Base-by-base conservation (phyloP, 1,140 invertebrate genomes). In the Apis cerana region DNA sequence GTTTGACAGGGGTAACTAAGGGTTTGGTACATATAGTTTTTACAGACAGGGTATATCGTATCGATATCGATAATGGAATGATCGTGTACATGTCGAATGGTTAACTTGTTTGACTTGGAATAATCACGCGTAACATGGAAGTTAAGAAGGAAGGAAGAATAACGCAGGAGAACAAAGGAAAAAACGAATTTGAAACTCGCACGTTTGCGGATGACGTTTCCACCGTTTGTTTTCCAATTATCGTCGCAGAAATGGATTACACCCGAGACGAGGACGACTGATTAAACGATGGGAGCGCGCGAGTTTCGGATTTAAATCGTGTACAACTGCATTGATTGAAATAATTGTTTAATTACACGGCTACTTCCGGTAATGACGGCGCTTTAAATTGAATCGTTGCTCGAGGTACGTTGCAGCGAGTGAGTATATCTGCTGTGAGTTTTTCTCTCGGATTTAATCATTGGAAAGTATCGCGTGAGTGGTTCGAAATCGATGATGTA, bases 271-370 rank as follows among this genome's bases (percentile, higher is more conserved):
- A 17, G 27, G 4, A n/a, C 43, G n/a, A 52, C 54, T 81, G 70
- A 81, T 81, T 75, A 81, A 81, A 81, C 54, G 61, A 19, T 27
- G 69, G 19, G 54, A 74, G 15, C 69, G 59, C 48, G 50, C 52
- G 15, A 81, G 59, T 75, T 65, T 50, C 52, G 33, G 62, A 81
- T 81, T 81, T 75, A 56, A 65, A 81, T 75, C 52, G 71, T 33
- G 62, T 67, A 67, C 64, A 62, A 62, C 58, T 65, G 52, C 43
- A 50, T 23, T 65, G 72, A 81, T 80, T 43, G 62, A 67, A 58
- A 75, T 58, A 65, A 75, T 75, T 75, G 71, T 81, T 75, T 75
- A 75, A 81, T 81, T 80, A 80, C 69, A 72, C 69, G 77, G 56
- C 48, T 72, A 62, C 68, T 62, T 80, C 58, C n/a, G 50, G 52